These are phyloP conservation scores for Nymphalis urticae DNA, from an alignment of 2,888 invertebrate genomes.

Conservation along the genomic window DNA sequence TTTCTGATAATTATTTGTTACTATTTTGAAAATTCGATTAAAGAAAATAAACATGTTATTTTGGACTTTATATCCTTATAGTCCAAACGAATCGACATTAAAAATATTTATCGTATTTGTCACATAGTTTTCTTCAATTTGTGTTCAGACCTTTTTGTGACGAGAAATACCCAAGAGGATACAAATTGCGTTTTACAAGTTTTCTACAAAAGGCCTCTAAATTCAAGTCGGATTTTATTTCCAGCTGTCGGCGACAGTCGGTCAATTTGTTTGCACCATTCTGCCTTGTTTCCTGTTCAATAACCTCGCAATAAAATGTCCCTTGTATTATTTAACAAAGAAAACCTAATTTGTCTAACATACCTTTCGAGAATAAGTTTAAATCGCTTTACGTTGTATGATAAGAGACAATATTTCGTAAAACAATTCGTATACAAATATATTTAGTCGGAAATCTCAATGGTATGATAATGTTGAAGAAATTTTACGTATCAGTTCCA, in stretches of 20 bases:
- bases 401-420: not conserved
- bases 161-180: conserved; percentile 24
- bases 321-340: conserved; percentile 16
- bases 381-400: not conserved
- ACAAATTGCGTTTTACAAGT: conserved; percentile 36
- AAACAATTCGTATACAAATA: not conserved
- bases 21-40: too few species aligned
- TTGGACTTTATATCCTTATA: not conserved
- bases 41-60: too few species aligned
- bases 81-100: not conserved
- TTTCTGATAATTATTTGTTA: too few species aligned
- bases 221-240: conserved; percentile 48
- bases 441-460: not conserved
- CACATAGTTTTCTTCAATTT: conserved; percentile 24
- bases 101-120: conserved; percentile 1
- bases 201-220: conserved; percentile 36
- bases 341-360: not conserved
- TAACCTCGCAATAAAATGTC: conserved; percentile 42
- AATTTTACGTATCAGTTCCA: conserved; percentile 17
- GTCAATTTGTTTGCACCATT: conserved; percentile 50
- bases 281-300: conserved; percentile 46
- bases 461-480: conserved; percentile 15
- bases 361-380: too few species aligned
- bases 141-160: conserved; percentile 28
- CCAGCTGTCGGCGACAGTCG: conserved; percentile 40